Evolutionary conservation across 2,888 invertebrate genomes (phyloP).

Genomic region (Branchipolynoe longqiensis): DNA sequence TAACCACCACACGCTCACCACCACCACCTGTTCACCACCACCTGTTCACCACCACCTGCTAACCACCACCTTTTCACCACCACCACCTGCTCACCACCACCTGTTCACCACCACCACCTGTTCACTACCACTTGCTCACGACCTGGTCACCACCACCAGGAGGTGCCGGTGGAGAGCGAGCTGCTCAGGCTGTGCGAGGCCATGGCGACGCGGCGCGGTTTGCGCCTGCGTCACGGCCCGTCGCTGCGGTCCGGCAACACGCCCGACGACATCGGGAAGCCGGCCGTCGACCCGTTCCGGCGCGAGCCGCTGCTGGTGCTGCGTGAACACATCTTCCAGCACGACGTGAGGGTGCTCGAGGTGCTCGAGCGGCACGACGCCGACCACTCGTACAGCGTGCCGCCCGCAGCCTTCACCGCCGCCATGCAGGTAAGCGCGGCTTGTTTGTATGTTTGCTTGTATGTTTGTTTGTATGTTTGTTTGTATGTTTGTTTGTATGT

Average conservation of each 20-base stretch:
- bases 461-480: background rate
- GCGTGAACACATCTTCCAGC: conserved; percentile 78
- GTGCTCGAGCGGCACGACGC: conserved; percentile 76
- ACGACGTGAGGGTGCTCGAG: conserved; percentile 77
- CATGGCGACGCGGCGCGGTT: conserved; percentile 72
- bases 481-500: background rate
- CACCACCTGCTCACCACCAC: background rate
- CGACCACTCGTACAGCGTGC: conserved; percentile 71
- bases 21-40: too few species aligned
- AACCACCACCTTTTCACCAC: too few species aligned
- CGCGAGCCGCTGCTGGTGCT: conserved; percentile 62
- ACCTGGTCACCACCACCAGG: conserved; percentile 69
- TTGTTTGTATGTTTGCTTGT: background rate
- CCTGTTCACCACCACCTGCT: too few species aligned
- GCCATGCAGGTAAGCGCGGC: conserved; percentile 77
- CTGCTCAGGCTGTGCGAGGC: conserved; percentile 78
- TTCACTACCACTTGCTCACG: background rate
- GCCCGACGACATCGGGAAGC: conserved; percentile 78
- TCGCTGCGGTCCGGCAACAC: conserved; percentile 80
- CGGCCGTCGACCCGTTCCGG: conserved; percentile 74
- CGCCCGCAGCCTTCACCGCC: conserved; percentile 75
- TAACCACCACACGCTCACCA: too few species aligned
- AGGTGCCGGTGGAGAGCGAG: conserved; percentile 80
- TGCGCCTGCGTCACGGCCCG: conserved; percentile 75
- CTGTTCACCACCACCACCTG: background rate